phyloP scores from a whole-genome alignment of 2,888 invertebrate genomes.

The Drosophila incognita region DNA sequence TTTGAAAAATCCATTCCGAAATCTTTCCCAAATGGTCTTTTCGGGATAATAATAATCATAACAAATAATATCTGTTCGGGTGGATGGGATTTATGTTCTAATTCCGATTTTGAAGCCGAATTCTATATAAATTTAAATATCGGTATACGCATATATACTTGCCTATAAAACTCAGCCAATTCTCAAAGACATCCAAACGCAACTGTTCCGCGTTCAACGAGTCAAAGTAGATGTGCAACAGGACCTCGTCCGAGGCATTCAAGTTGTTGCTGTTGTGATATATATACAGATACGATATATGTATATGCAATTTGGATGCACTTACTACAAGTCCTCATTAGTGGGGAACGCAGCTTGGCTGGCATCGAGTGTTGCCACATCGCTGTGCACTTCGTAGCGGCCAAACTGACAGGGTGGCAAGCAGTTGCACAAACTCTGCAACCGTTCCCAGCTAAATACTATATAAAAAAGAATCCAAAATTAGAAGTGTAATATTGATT shows the following conservation, averaged over 20 bases:
- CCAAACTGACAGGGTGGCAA: slow-evolving; percentile 87
- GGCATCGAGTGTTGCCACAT: slow-evolving; percentile 34
- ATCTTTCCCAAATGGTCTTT: background rate
- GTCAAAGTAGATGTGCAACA: slow-evolving; percentile 88
- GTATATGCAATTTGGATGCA: background rate
- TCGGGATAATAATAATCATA: background rate
- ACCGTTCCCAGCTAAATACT: slow-evolving; percentile 28
- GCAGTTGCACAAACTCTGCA: slow-evolving; percentile 69
- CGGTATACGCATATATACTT: slow-evolving; percentile 35
- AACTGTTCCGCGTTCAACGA: slow-evolving; percentile 88
- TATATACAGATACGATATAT: background rate
- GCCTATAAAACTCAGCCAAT: slow-evolving; percentile 90
- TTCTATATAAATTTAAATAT: too few species aligned
- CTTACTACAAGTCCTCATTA: slow-evolving; percentile 78
- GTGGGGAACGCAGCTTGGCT: background rate
- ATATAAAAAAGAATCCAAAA: background rate
- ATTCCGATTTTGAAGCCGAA: background rate
- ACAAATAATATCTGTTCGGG: background rate
- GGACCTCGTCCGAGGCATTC: slow-evolving; percentile 85
- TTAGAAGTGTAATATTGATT: background rate
- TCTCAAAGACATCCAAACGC: slow-evolving; percentile 88
- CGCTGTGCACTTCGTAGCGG: slow-evolving; percentile 85
- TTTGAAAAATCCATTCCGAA: too few species aligned
- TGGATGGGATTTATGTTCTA: background rate
- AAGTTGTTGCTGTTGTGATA: slow-evolving; percentile 51